Base-by-base conservation (phyloP, 2,797 vertebrate genomes). In the Hemitrygon akajei region DNA sequence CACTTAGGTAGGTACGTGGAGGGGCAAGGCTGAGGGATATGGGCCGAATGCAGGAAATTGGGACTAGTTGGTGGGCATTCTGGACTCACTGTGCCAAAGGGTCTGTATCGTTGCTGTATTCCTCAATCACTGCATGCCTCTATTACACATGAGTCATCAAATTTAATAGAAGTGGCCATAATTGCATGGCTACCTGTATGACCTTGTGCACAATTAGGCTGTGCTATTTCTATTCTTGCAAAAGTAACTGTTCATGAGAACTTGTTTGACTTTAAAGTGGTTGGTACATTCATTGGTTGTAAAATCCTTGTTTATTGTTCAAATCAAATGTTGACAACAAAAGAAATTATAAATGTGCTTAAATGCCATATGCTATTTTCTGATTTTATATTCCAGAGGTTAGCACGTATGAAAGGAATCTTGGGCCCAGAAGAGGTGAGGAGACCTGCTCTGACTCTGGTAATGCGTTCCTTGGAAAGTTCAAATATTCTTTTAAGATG, bases 381-480 rank as follows among this genome's bases (percentile, higher is more conserved):
- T 10, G 18, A 14, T 34, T 81, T 94, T 95, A 0, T 94, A 80
- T 96, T 97, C 95, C 95, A 97, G 98, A 95, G 96, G 63, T 95
- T 98, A 95, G 97, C 97, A 75, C 95, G 94, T 79, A 95, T 95
- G 94, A 97, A 96, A 18, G 96, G 96, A 91, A 96, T 94, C 93
- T 95, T 99, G 94, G 97, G 97, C 63, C 95, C 97, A 1, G 98
- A 98, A 95, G 98, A 98, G 95, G 95, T 98, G 81, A 97, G 97
- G 84, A 95, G 94, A 93, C 97, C 97, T 18, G 96, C 96, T 0
- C 76, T 98, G 84, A 95, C 96, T 0, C 95, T 99, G 94, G 95
- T 99, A 93, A 94, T 97, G 94, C 97, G 97, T 96, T 98, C 97
- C 34, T 96, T 99, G 94, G 98, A 99, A 96, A 98, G 97, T 95